Evolutionary conservation across 2,888 invertebrate genomes (phyloP).

Genomic region (Leptodirus hochenwartii): DNA sequence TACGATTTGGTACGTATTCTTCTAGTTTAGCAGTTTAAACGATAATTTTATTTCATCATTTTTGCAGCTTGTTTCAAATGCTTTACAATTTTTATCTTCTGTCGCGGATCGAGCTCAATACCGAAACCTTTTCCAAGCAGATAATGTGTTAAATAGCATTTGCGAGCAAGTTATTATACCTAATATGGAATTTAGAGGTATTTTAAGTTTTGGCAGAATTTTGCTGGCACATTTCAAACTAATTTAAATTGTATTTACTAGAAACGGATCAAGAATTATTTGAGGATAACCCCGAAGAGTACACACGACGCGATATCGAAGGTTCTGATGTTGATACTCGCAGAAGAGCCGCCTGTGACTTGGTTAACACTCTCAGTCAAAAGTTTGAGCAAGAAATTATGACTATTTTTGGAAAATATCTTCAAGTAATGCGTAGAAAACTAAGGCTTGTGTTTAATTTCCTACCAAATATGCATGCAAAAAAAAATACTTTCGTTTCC

Average conservation of each 20-base stretch:
- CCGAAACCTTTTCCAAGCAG: conserved; percentile 75
- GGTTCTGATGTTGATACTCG: conserved; percentile 96
- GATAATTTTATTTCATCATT: conserved; percentile 9
- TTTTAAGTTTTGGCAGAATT: conserved; percentile 8
- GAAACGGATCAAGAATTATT: conserved; percentile 85
- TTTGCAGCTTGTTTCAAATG: conserved; percentile 81
- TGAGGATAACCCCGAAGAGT: conserved; percentile 97
- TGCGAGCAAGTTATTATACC: conserved; percentile 98
- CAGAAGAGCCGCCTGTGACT: conserved; percentile 88
- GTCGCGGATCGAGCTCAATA: conserved; percentile 86
- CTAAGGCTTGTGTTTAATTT: conserved; percentile 10
- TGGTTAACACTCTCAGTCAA: conserved; percentile 78
- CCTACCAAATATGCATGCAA: not conserved
- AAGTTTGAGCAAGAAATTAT: conserved; percentile 80
- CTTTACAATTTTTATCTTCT: conserved; percentile 84
- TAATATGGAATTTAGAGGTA: conserved; percentile 90
- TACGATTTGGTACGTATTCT: conserved; percentile 59
- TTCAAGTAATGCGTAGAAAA: no score
- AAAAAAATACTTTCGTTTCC: not conserved
- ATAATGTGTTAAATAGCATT: conserved; percentile 69
- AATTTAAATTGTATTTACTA: conserved; percentile 23
- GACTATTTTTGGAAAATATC: conserved; percentile 72
- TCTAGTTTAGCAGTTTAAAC: conserved; percentile 3
- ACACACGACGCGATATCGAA: conserved; percentile 89
- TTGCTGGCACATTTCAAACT: conserved; percentile 6